Percentiles rank a stretch among this genome's conserved stretches.
phyloP scores from a whole-genome alignment of 1,140 invertebrate genomes.

The Lepidurus arcticus region DNA sequence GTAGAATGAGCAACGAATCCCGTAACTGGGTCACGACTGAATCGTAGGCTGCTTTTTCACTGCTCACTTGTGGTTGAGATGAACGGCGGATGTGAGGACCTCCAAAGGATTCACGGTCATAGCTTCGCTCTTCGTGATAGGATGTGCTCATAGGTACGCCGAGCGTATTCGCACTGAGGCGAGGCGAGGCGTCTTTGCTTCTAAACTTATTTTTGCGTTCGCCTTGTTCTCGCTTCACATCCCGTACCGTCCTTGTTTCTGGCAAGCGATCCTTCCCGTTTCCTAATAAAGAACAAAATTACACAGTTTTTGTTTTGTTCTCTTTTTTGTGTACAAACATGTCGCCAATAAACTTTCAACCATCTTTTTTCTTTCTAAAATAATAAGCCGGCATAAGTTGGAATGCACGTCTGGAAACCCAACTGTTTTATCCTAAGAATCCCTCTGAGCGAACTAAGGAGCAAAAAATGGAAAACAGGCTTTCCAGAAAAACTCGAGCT shows the following conservation, averaged over 20 bases:
- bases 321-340: background rate
- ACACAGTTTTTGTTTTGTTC: background rate
- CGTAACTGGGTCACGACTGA: background rate
- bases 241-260: constrained; percentile 85
- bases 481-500: background rate
- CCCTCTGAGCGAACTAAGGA: background rate
- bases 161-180: constrained; percentile 3
- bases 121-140: background rate
- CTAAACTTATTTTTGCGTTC: constrained; percentile 57
- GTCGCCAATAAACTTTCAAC: background rate
- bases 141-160: constrained; percentile 23
- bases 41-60: background rate
- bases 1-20: background rate
- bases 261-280: constrained; percentile 49
- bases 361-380: background rate
- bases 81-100: constrained; percentile 28
- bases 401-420: background rate
- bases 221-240: constrained; percentile 86
- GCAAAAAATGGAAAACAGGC: constrained; percentile 22
- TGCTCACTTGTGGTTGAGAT: background rate
- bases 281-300: constrained; percentile 10
- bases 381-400: background rate
- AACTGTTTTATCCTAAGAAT: background rate
- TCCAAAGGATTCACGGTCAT: constrained; percentile 30
- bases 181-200: constrained; percentile 36